Percentiles rank a stretch among this genome's conserved stretches.
These are phyloP conservation scores for Laspeyria flexula DNA, from an alignment of 2,888 invertebrate genomes.

Conservation along the genomic window DNA sequence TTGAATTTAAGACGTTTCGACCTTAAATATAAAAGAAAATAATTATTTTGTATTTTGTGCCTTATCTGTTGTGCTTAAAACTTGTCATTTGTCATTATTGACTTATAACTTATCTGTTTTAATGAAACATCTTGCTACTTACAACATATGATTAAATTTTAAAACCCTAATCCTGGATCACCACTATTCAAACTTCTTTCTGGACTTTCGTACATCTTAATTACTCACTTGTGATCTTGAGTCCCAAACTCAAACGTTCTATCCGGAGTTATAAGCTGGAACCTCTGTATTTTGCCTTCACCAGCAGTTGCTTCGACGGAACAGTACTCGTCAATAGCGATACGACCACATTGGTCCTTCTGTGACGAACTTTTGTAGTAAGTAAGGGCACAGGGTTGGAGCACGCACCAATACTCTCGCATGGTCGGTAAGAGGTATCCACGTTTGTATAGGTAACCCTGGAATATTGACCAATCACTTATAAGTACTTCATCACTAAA, in stretches of 20 bases:
- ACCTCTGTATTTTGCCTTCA: slow-evolving; percentile 86
- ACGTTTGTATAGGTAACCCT: slow-evolving; percentile 91
- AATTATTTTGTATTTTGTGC: too few relatives aligned
- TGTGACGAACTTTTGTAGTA: slow-evolving; percentile 91
- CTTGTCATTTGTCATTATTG: too few relatives aligned
- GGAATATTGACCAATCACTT: slow-evolving; percentile 26
- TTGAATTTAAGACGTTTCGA: background rate
- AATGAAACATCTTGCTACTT: too few relatives aligned
- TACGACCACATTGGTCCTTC: slow-evolving; percentile 89
- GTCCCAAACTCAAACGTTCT: slow-evolving; percentile 91
- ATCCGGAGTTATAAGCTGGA: slow-evolving; percentile 89
- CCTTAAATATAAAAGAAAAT: too few relatives aligned
- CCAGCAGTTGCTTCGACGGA: slow-evolving; percentile 88
- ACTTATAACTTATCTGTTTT: too few relatives aligned
- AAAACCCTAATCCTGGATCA: background rate
- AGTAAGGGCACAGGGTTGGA: slow-evolving; percentile 90
- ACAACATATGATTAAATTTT: too few relatives aligned
- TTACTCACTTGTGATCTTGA: slow-evolving; percentile 88
- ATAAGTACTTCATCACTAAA: too few relatives aligned
- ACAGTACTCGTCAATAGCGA: slow-evolving; percentile 88
- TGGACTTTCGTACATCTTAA: too few relatives aligned
- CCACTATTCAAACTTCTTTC: too few relatives aligned
- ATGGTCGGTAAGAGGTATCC: slow-evolving; percentile 91
- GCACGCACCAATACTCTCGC: slow-evolving; percentile 93
- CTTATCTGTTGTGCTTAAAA: too few relatives aligned